Conservation (phyloP, 1,140 invertebrate species). For the Venustaconcha ellipsiformis region DNA sequence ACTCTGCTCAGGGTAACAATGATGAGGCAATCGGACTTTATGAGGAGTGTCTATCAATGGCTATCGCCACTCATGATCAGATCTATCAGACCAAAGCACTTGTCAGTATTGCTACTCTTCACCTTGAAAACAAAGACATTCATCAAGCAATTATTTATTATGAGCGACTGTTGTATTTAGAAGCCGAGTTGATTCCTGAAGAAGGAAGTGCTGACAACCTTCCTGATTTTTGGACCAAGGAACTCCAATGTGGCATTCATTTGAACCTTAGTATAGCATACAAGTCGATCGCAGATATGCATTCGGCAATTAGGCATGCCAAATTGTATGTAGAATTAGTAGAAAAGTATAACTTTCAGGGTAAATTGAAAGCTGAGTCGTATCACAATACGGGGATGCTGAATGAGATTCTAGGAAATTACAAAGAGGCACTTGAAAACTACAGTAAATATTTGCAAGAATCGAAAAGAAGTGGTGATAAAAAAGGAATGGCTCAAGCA, state of each 20-base stretch:
- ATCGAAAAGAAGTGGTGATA: slow-evolving; percentile 48
- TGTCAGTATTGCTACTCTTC: slow-evolving; percentile 63
- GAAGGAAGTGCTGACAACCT: slow-evolving; percentile 40
- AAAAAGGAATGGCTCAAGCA: slow-evolving; percentile 57
- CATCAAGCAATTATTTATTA: slow-evolving; percentile 63
- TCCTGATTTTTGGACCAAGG: slow-evolving; percentile 62
- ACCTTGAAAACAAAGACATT: slow-evolving; percentile 55
- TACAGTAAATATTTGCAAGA: slow-evolving; percentile 53
- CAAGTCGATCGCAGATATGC: slow-evolving; percentile 62
- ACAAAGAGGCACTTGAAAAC: slow-evolving; percentile 51
- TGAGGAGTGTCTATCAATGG: slow-evolving; percentile 56
- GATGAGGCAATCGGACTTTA: slow-evolving; percentile 58
- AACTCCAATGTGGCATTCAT: slow-evolving; percentile 61
- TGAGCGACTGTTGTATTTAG: slow-evolving; percentile 61
- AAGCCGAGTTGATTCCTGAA: slow-evolving; percentile 50
- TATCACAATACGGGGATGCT: slow-evolving; percentile 63
- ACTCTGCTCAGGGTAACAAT: slow-evolving; percentile 51
- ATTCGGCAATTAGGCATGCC: slow-evolving; percentile 56
- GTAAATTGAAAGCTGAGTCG: slow-evolving; percentile 50
- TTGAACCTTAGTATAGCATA: slow-evolving; percentile 67
- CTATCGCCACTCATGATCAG: slow-evolving; percentile 60
- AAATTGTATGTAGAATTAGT: slow-evolving; percentile 47
- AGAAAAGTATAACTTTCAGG: slow-evolving; percentile 44
- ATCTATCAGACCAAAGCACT: slow-evolving; percentile 64
- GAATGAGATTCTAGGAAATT: slow-evolving; percentile 61